phyloP scores from a whole-genome alignment of 2,888 invertebrate genomes.

The Troglohyphantes excavatus region DNA sequence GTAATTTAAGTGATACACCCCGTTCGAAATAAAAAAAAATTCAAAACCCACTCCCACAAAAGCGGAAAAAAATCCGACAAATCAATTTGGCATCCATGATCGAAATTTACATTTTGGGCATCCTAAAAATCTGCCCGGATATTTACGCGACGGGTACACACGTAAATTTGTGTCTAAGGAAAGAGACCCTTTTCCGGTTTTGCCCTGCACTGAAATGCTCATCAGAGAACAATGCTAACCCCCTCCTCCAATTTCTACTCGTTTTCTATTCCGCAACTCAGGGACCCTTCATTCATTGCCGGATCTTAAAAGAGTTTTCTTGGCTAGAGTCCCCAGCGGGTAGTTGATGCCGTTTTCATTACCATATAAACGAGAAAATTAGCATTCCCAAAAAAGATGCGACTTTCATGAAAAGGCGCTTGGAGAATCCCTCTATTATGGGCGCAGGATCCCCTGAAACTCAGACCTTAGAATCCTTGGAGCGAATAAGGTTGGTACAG shows the following conservation, averaged over 20 bases:
- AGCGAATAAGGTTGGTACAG: conserved; percentile 36
- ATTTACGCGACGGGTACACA: conserved; percentile 45
- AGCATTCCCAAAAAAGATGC: conserved; percentile 71
- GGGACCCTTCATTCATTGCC: conserved; percentile 71
- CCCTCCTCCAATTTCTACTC: conserved; percentile 46
- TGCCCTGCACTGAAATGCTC: conserved; percentile 21
- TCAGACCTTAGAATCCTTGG: background rate
- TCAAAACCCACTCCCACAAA: background rate
- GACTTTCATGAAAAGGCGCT: conserved; percentile 68
- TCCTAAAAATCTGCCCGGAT: conserved; percentile 55
- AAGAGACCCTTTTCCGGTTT: conserved; percentile 49
- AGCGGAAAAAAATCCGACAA: conserved; percentile 18
- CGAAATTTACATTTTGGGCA: conserved; percentile 61
- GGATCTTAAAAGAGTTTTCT: conserved; percentile 58
- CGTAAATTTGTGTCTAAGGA: conserved; percentile 58
- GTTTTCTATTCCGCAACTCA: conserved; percentile 25
- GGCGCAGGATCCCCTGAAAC: background rate
- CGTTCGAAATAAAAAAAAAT: background rate
- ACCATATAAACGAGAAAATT: conserved; percentile 79
- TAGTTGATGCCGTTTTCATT: conserved; percentile 72
- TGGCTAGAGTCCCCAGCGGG: background rate
- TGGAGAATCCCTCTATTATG: conserved; percentile 48
- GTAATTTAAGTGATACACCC: conserved; percentile 9
- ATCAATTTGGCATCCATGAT: conserved; percentile 54
- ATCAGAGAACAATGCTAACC: conserved; percentile 58